Evolutionary conservation across 2,797 vertebrate genomes (phyloP).

Genomic region (Parotocinclus haroldoi): DNA sequence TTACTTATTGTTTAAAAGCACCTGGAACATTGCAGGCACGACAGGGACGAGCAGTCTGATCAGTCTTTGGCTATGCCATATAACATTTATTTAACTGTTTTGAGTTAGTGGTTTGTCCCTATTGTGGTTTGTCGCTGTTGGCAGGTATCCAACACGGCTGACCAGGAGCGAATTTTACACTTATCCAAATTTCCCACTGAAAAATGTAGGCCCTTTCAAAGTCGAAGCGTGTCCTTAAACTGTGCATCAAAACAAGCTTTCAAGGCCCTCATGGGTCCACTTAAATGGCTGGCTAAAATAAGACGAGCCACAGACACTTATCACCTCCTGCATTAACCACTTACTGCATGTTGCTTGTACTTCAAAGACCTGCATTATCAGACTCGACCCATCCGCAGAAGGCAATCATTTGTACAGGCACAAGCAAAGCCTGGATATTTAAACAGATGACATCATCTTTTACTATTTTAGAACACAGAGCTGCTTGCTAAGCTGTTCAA

Average conservation of each 20-base stretch:
- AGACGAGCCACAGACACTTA: constrained; percentile 12
- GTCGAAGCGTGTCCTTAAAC: constrained; percentile 2
- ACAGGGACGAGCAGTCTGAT: no score
- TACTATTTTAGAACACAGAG: constrained; percentile 52
- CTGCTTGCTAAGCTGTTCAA: constrained; percentile 56
- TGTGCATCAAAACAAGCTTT: constrained; percentile 1
- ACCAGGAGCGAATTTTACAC: no score
- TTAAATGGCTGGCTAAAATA: constrained; percentile 10
- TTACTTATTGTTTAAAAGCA: no score
- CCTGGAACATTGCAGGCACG: no score
- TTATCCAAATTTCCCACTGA: constrained; percentile 9
- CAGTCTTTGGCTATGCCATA: no score
- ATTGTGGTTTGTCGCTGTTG: no score
- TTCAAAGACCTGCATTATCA: constrained; percentile 42
- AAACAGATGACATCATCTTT: constrained; percentile 65
- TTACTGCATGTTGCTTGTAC: constrained; percentile 7
- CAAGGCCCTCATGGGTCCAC: neutral
- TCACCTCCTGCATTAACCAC: constrained; percentile 9
- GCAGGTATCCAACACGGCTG: no score
- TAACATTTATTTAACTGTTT: no score
- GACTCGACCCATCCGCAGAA: constrained; percentile 19
- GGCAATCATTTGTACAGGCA: constrained; percentile 31
- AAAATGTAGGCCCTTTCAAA: constrained; percentile 9
- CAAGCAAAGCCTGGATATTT: constrained; percentile 31
- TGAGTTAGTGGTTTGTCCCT: no score